Conservation (phyloP, 2,113 vertebrate species). For the Polyodon spathula region DNA sequence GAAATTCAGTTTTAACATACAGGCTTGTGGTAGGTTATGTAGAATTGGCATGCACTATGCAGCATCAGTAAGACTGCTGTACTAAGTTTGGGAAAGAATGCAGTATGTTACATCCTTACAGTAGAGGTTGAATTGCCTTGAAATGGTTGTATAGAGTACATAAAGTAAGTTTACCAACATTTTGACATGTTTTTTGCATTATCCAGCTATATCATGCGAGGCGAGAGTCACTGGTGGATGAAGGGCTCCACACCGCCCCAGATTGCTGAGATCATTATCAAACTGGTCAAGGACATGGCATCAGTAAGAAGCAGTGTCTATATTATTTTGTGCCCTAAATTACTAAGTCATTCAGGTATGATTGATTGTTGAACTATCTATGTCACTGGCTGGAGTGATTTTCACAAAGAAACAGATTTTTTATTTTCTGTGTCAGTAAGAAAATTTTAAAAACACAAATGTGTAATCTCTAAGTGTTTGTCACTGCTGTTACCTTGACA, state of each 20-base stretch:
- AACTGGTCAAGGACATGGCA: constrained; percentile 97
- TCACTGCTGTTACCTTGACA: no score
- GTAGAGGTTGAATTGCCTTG: neutral
- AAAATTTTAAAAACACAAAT: no score
- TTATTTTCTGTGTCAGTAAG: neutral
- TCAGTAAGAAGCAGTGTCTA: constrained; percentile 63
- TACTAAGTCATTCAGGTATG: no score
- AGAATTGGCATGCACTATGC: no score
- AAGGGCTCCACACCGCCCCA: constrained; percentile 95
- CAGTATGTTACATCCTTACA: no score
- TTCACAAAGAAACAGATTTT: neutral
- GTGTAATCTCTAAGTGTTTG: no score
- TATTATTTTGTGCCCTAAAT: no score
- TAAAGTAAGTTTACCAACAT: neutral
- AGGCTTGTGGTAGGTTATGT: no score
- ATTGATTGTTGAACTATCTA: no score
- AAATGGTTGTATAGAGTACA: neutral
- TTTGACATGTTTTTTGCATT: neutral
- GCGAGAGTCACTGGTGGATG: constrained; percentile 99
- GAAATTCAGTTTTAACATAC: neutral
- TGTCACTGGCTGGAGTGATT: no score
- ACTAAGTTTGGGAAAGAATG: no score
- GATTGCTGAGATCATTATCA: constrained; percentile 97
- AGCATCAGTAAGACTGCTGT: no score
- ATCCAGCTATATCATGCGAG: constrained; percentile 83